A percentile compares a stretch with the other conserved stretches of the same genome.
These are phyloP conservation scores for Amiota communis DNA, from an alignment of 2,888 invertebrate genomes.

Conservation along the genomic window DNA sequence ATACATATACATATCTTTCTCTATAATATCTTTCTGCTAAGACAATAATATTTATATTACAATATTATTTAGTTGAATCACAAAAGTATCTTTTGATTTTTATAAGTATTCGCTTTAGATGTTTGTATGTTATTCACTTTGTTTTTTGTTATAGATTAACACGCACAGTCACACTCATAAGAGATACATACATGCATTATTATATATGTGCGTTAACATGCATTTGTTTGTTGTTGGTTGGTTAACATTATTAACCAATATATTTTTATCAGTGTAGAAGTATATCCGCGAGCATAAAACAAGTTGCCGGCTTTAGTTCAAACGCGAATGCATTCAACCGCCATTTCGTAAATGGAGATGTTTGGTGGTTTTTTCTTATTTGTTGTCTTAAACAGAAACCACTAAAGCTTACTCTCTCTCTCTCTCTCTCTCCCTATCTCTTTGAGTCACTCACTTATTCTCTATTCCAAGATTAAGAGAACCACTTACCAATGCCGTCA, in stretches of 20 bases:
- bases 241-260: not conserved
- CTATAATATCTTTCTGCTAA: not conserved
- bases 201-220: no score
- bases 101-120: slow-evolving; percentile 7
- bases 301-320: slow-evolving; percentile 43
- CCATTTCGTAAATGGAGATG: no score
- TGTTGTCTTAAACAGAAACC: no score
- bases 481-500: slow-evolving; percentile 38
- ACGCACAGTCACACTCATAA: slow-evolving; percentile 45
- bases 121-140: slow-evolving; percentile 65
- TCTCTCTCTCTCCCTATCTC: not conserved
- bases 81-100: slow-evolving; percentile 16
- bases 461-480: not conserved
- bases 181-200: not conserved
- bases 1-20: not conserved
- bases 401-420: not conserved
- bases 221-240: not conserved
- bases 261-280: not conserved
- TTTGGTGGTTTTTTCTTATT: no score
- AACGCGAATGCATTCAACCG: not conserved
- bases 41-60: not conserved
- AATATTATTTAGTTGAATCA: slow-evolving; percentile 27
- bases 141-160: slow-evolving; percentile 52
- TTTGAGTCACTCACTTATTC: not conserved
- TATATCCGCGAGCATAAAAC: slow-evolving; percentile 33